Percentiles rank a stretch among this genome's conserved stretches.
Evolutionary conservation across 2,797 vertebrate genomes (phyloP).

Genomic region (Tiaroga cobitis): DNA sequence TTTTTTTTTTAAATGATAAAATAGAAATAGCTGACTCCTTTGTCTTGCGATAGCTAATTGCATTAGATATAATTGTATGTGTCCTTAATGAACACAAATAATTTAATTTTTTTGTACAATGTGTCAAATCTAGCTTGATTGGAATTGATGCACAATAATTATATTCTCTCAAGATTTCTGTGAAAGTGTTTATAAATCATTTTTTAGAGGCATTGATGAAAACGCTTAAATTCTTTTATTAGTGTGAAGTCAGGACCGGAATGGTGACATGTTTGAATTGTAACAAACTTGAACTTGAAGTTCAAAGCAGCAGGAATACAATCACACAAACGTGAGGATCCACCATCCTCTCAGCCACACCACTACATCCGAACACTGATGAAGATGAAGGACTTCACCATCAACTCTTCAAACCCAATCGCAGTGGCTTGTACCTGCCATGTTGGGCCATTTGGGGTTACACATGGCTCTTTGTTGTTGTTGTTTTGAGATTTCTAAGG

Average conservation of each 20-base stretch:
- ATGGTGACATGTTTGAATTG: not conserved
- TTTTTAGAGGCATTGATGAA: not conserved
- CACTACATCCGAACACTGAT: not conserved
- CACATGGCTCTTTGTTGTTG: slow-evolving; percentile 51
- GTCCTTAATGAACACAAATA: no score
- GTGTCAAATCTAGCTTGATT: no score
- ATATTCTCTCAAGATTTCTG: no score
- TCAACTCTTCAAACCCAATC: no score
- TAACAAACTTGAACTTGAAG: slow-evolving; percentile 2
- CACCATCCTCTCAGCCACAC: slow-evolving; percentile 1
- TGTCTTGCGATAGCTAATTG: no score
- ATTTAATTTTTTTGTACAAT: no score
- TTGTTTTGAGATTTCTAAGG: slow-evolving; percentile 41
- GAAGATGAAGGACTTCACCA: not conserved
- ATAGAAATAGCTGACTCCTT: no score
- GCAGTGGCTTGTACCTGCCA: not conserved
- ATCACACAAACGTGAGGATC: not conserved
- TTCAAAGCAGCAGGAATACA: not conserved
- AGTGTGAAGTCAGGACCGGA: not conserved
- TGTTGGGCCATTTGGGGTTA: slow-evolving; percentile 17
- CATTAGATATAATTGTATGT: no score
- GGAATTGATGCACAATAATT: no score
- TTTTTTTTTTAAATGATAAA: no score
- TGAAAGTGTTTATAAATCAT: no score
- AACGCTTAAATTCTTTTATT: not conserved